Evolutionary conservation across 2,888 invertebrate species (phyloP), one percentile per base, ranked within the genome.

Genomic region (Rhagophthalmus giganteus): DNA sequence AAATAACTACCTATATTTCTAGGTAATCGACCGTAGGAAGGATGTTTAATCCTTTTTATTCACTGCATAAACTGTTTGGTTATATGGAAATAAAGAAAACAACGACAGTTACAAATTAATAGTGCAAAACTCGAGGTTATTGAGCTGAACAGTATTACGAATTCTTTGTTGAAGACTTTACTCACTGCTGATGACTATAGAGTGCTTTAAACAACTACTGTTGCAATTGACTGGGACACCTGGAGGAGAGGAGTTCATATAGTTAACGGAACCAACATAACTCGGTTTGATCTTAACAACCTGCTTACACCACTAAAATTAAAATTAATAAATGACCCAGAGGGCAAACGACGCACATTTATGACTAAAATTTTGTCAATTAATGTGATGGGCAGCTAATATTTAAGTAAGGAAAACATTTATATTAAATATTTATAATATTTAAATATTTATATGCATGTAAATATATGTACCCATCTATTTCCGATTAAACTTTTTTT

Each of bases 251-350:
- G 41, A 52, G 46, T 52, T 41, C 34, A 40, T 46, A 50, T 41
- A 54, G 48, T 42, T 64, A 61, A 61, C 65, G 62, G 58, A 57
- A 56, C 53, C 55, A 40, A 47, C 63, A 60, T 55, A 64, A 55
- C 25, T 67, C 35, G 49, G 47, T 47, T 57, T 41, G 42, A 54
- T 51, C 57, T 56, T 44, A 51, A 46, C 53, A 56, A 54, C 50
- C 47, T 47, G 56, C 45, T 34, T 25, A 25, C 30, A 45, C 35
- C 12, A 45, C 35, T 45, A 45, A 45, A 45, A 44, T 44, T 44
- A 44, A 44, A 44, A 37, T 45, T 45, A 45, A 45, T 45, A 37
- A 37, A 13, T 20, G 31, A 13, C 31, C 13, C 16, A 20, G 14
- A 24, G 33, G 33, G 26, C 37, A 10, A 24, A 25, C 11, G n/a